Percentiles rank a stretch among this genome's conserved stretches.
phyloP scores from a whole-genome alignment of 2,797 vertebrate genomes.

The Oryzias dopingdopingensis region DNA sequence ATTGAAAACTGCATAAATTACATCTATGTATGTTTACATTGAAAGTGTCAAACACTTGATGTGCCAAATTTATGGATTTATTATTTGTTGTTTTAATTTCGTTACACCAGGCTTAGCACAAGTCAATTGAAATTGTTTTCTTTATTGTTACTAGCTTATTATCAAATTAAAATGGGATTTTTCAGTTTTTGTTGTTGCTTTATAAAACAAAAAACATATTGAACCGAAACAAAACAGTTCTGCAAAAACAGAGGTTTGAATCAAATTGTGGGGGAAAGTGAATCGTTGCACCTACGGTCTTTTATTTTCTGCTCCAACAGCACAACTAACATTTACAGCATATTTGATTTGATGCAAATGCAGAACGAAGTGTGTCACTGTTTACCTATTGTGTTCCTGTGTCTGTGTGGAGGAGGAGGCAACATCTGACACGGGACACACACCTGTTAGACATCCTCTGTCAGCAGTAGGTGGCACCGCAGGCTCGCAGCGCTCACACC shows the following conservation, averaged over 20 bases:
- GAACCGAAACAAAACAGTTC: not conserved
- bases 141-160: not conserved
- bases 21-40: no score
- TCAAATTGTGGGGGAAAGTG: no score
- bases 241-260: no score
- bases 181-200: not conserved
- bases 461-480: constrained; percentile 53
- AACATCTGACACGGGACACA: constrained; percentile 9
- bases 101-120: no score
- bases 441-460: constrained; percentile 49
- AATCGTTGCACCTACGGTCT: not conserved
- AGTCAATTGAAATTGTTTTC: no score
- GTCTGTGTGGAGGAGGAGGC: constrained; percentile 1
- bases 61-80: no score
- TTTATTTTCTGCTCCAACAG: constrained; percentile 8
- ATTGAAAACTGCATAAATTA: no score
- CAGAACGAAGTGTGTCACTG: constrained; percentile 2
- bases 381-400: not conserved
- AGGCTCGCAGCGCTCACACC: constrained; percentile 48
- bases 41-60: no score
- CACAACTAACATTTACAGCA: constrained; percentile 16
- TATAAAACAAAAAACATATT: not conserved
- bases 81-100: no score
- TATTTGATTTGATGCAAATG: constrained; percentile 13
- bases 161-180: not conserved